phyloP scores from a whole-genome alignment of 1,140 invertebrate species.

The Atta texana region DNA sequence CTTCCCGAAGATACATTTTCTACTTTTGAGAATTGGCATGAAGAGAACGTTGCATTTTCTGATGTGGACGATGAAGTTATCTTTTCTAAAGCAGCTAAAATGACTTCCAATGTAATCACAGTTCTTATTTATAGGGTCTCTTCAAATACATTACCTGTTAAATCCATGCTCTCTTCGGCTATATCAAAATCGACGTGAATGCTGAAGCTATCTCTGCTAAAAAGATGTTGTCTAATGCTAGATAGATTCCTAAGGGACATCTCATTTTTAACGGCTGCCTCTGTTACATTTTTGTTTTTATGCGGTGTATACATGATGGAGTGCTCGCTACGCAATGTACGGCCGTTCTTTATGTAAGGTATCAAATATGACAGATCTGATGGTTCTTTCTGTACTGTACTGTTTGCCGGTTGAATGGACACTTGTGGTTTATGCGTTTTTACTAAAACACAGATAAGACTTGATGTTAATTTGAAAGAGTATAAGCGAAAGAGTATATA shows the following conservation, averaged over 20 bases:
- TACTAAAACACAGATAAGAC: conserved; percentile 72
- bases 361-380: conserved; percentile 81
- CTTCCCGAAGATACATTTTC: not conserved
- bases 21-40: conserved; percentile 7
- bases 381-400: conserved; percentile 71
- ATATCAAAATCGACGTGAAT: conserved; percentile 75
- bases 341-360: conserved; percentile 83
- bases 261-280: conserved; percentile 65
- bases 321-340: conserved; percentile 80
- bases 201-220: conserved; percentile 82
- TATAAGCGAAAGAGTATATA: not conserved
- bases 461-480: not conserved
- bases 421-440: conserved; percentile 82
- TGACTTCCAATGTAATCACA: not conserved
- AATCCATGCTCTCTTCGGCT: conserved; percentile 78
- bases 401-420: conserved; percentile 83
- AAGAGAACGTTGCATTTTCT: conserved; percentile 9
- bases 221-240: conserved; percentile 83
- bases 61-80: not conserved
- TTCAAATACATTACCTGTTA: conserved; percentile 78
- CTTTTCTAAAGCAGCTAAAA: conserved; percentile 43
- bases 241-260: conserved; percentile 78
- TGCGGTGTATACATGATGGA: conserved; percentile 84
- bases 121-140: not conserved
- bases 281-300: conserved; percentile 64